A percentile compares a stretch with the other conserved stretches of the same genome.
Evolutionary conservation across 30 jellyfish, hydroid and myxozoan genomes (phyloP).

Genomic region (Aurelia aurita complex sp. Pacific): DNA sequence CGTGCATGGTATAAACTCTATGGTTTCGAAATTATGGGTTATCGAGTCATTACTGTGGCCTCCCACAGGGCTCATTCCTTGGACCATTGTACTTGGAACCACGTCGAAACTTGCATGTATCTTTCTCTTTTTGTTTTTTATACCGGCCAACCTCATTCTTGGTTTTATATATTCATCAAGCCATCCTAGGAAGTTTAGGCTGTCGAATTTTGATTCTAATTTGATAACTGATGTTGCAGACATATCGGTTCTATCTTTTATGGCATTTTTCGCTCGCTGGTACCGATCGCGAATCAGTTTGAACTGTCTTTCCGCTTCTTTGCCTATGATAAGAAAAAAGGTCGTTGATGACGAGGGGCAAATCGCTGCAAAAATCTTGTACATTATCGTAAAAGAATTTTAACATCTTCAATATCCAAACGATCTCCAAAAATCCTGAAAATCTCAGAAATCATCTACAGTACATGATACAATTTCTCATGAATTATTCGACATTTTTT

Average conservation of each 20-base stretch:
- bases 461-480: no score
- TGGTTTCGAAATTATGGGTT: background rate
- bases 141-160: constrained; percentile 11
- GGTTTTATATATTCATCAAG: constrained; percentile 41
- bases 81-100: no score
- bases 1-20: constrained; percentile 11
- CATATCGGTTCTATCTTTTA: background rate
- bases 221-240: constrained; percentile 11
- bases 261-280: constrained; percentile 40
- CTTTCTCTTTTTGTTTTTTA: constrained; percentile 6
- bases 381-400: no score
- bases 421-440: no score
- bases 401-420: no score
- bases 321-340: background rate
- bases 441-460: no score
- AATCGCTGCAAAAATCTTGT: no score
- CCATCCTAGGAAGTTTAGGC: constrained; percentile 19
- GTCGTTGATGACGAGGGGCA: background rate
- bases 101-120: no score
- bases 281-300: constrained; percentile 33
- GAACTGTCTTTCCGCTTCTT: constrained; percentile 46
- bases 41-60: no score
- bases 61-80: no score
- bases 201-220: constrained; percentile 14
- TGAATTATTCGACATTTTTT: no score